A percentile compares a stretch with the other conserved stretches of the same genome.
phyloP scores from a whole-genome alignment of 1,140 invertebrate species.

The Drepana arcuata region DNA sequence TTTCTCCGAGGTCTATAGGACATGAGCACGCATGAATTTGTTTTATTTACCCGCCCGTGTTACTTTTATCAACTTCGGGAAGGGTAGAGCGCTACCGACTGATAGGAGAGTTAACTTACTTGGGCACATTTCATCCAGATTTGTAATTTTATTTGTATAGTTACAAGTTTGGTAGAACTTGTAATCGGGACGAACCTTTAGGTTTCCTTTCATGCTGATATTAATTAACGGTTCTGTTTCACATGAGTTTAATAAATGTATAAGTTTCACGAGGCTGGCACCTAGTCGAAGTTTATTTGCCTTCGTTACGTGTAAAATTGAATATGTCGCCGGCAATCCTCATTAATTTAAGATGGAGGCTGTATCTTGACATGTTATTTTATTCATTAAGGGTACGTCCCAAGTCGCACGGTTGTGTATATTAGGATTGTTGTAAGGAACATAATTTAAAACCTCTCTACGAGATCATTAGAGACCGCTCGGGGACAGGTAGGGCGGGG shows the following conservation, averaged over 20 bases:
- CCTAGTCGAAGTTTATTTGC: slow-evolving; percentile 60
- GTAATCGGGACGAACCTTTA: slow-evolving; percentile 55
- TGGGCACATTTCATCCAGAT: slow-evolving; percentile 25
- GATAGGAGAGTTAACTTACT: slow-evolving; percentile 30
- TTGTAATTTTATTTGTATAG: slow-evolving; percentile 33
- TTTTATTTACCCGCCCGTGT: slow-evolving; percentile 40
- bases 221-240: slow-evolving; percentile 59
- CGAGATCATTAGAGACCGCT: slow-evolving; percentile 52
- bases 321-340: slow-evolving; percentile 61
- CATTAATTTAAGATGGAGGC: slow-evolving; percentile 69
- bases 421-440: slow-evolving; percentile 60
- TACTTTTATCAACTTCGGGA: slow-evolving; percentile 44
- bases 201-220: slow-evolving; percentile 58
- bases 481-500: slow-evolving; percentile 18
- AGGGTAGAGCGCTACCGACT: slow-evolving; percentile 33
- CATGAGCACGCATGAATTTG: slow-evolving; percentile 29
- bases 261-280: slow-evolving; percentile 35
- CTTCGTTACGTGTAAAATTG: slow-evolving; percentile 67
- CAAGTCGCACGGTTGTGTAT: slow-evolving; percentile 42
- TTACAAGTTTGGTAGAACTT: slow-evolving; percentile 41
- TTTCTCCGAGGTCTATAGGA: slow-evolving; percentile 21
- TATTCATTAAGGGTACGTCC: slow-evolving; percentile 64
- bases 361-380: slow-evolving; percentile 70
- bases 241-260: slow-evolving; percentile 43
- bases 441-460: slow-evolving; percentile 64